Percentiles rank a stretch among this genome's conserved stretches.
These are phyloP conservation scores for Cataglyphis cursor DNA, from an alignment of 2,888 invertebrate species.

Conservation along the genomic window DNA sequence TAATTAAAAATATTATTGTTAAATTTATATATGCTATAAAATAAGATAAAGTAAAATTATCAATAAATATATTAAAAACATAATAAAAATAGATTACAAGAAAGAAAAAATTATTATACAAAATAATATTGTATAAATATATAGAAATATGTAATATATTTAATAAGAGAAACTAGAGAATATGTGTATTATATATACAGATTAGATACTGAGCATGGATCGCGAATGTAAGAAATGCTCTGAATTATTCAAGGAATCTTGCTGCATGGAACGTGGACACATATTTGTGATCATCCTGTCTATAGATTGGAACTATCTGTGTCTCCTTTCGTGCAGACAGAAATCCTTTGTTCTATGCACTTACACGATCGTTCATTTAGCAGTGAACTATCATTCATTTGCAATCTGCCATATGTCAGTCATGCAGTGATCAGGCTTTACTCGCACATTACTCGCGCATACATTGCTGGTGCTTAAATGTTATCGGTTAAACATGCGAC, in stretches of 20 bases:
- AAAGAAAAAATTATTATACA: neutral
- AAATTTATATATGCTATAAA: neutral
- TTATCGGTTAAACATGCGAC: conserved; percentile 27
- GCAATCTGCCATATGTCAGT: conserved; percentile 43
- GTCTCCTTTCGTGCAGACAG: conserved; percentile 4
- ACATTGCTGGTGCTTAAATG: neutral
- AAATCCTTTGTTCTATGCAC: neutral
- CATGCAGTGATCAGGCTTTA: conserved; percentile 42
- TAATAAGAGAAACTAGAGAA: neutral
- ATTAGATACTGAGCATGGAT: neutral
- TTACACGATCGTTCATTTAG: conserved; percentile 10
- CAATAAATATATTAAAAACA: neutral
- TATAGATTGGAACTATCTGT: neutral
- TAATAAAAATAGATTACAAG: neutral
- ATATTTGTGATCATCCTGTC: conserved; percentile 8
- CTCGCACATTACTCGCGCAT: conserved; percentile 5
- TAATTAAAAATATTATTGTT: conserved; percentile 5
- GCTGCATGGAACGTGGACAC: neutral
- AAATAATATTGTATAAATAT: neutral
- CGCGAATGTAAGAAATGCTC: neutral
- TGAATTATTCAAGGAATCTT: conserved; percentile 46
- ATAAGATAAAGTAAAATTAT: neutral
- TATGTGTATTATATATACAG: neutral
- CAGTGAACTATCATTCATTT: conserved; percentile 48
- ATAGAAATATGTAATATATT: neutral